A percentile compares a stretch with the other conserved stretches of the same genome.
Conservation (phyloP, 2,888 invertebrate genomes). For the Ctenicera cuprea region DNA sequence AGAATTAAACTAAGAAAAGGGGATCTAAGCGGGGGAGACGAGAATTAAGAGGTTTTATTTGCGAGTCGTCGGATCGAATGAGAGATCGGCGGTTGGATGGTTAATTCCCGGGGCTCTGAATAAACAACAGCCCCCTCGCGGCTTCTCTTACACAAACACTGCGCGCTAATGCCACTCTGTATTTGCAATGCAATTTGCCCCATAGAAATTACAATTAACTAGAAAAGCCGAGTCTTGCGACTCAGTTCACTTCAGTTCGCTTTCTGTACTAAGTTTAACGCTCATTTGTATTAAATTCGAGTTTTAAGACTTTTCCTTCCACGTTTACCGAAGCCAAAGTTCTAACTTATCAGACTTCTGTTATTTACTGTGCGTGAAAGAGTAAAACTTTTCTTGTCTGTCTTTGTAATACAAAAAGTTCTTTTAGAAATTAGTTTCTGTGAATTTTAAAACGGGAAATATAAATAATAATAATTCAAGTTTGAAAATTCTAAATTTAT, state of each 20-base stretch:
- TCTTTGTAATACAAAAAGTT: no score
- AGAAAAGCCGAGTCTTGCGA: constrained; percentile 66
- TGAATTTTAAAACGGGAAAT: no score
- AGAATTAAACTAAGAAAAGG: constrained; percentile 51
- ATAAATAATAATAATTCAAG: no score
- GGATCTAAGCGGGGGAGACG: constrained; percentile 55
- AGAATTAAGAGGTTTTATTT: constrained; percentile 70
- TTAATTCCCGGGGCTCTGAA: constrained; percentile 70
- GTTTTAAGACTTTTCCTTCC: constrained; percentile 23
- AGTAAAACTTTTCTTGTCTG: no score
- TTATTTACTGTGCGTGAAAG: no score
- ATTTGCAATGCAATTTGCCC: constrained; percentile 67
- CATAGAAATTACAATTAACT: constrained; percentile 70
- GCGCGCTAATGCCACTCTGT: constrained; percentile 68
- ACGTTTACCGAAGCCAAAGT: constrained; percentile 1
- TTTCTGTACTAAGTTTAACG: constrained; percentile 45
- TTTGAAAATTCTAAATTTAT: no score
- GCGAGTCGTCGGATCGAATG: constrained; percentile 65
- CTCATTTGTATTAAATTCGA: constrained; percentile 48
- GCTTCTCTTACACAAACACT: constrained; percentile 68
- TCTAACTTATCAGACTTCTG: no score
- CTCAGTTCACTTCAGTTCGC: constrained; percentile 63
- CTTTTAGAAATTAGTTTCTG: no score
- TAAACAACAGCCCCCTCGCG: constrained; percentile 66
- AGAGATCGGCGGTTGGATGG: constrained; percentile 67